Percentiles rank a stretch among this genome's conserved stretches.
These are phyloP conservation scores for Hipparchia semele DNA, from an alignment of 2,888 invertebrate genomes.

Conservation along the genomic window DNA sequence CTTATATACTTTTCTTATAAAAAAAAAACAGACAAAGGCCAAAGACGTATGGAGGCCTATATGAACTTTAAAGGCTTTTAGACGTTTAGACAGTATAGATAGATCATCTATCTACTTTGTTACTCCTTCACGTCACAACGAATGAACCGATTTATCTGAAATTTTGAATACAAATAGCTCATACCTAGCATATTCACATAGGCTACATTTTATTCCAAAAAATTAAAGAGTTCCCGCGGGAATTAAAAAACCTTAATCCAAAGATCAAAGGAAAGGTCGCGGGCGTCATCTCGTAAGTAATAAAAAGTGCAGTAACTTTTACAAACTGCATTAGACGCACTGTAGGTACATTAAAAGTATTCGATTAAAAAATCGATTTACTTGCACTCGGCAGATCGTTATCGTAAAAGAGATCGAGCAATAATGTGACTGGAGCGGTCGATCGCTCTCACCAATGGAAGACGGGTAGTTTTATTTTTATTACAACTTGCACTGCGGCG, in stretches of 20 bases:
- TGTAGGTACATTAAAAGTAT: slow-evolving; percentile 24
- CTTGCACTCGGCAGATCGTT: slow-evolving; percentile 44
- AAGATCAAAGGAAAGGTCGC: too few relatives aligned
- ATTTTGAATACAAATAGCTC: too few relatives aligned
- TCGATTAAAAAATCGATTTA: slow-evolving; percentile 39
- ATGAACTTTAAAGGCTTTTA: slow-evolving; percentile 9
- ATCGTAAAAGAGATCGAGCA: slow-evolving; percentile 38
- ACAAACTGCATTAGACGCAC: slow-evolving; percentile 6
- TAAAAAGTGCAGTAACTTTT: slow-evolving; percentile 13
- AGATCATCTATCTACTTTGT: too few relatives aligned
- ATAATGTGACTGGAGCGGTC: slow-evolving; percentile 25
- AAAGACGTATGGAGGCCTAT: slow-evolving; percentile 18
- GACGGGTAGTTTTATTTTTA: slow-evolving; percentile 11
- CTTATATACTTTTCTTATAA: neutral
- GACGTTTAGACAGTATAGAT: too few relatives aligned
- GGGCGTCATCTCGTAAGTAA: neutral
- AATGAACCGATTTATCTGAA: too few relatives aligned
- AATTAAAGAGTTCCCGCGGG: too few relatives aligned
- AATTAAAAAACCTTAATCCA: too few relatives aligned
- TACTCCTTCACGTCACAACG: too few relatives aligned
- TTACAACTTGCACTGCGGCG: neutral
- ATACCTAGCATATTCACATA: too few relatives aligned
- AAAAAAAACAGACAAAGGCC: neutral
- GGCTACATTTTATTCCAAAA: too few relatives aligned
- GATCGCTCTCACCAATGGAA: slow-evolving; percentile 3